A percentile compares a stretch with the other conserved stretches of the same genome.
Conservation (phyloP, 2,888 invertebrate genomes). For the Yponomeuta evonymella region DNA sequence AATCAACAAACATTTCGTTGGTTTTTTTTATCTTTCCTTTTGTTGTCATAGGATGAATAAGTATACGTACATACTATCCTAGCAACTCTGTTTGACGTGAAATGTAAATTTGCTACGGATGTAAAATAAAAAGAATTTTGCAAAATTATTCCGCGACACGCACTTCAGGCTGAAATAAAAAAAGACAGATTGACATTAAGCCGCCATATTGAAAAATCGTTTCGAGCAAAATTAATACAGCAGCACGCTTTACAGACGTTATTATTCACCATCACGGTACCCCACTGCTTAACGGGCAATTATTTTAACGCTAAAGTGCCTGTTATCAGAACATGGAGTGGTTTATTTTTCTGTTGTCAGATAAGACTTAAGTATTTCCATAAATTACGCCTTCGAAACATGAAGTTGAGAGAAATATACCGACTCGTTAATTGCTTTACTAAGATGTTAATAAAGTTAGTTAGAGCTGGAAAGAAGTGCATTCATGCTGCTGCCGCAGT, state of each 20-base stretch:
- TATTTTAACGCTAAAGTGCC: slow-evolving; percentile 41
- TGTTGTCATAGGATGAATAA: too few relatives aligned
- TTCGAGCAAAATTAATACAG: slow-evolving; percentile 35
- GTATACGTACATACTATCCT: too few relatives aligned
- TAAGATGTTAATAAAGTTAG: not conserved
- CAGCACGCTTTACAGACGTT: slow-evolving; percentile 28
- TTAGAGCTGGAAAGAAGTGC: slow-evolving; percentile 1
- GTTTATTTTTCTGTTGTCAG: slow-evolving; percentile 12
- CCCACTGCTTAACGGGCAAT: slow-evolving; percentile 39
- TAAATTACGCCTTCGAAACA: slow-evolving; percentile 12
- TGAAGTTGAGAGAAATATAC: slow-evolving; percentile 2
- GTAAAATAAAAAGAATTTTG: slow-evolving; percentile 18
- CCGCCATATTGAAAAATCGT: slow-evolving; percentile 33
- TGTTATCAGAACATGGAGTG: slow-evolving; percentile 27
- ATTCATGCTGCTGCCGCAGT: slow-evolving; percentile 24
- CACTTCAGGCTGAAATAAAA: slow-evolving; percentile 29
- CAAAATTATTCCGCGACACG: slow-evolving; percentile 35
- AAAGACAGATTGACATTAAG: slow-evolving; percentile 33
- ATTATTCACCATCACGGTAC: slow-evolving; percentile 40
- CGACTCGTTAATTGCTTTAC: not conserved
- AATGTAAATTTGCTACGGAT: not conserved
- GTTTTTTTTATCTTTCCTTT: too few relatives aligned
- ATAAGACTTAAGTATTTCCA: slow-evolving; percentile 7
- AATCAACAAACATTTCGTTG: not conserved
- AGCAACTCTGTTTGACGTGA: not conserved